Conservation (phyloP, 37 sponge, comb jelly and placozoan genomes). For the Diacarnus erythraeanus region DNA sequence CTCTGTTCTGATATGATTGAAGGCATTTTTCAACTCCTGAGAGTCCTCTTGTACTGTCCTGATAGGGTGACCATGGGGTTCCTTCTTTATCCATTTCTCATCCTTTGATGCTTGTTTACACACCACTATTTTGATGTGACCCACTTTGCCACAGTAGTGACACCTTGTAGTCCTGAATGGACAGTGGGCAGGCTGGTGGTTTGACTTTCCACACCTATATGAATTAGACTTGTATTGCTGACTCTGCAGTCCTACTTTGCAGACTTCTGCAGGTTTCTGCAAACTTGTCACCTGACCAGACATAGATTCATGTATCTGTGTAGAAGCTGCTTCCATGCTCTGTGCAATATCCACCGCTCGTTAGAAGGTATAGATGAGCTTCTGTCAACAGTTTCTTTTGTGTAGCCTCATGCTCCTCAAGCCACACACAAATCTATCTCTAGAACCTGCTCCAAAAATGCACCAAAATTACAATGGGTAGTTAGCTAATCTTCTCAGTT, state of each 20-base stretch:
- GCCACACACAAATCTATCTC: not conserved
- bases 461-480: too few relatives aligned
- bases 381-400: not conserved
- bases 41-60: not conserved
- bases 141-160: slow-evolving; percentile 11
- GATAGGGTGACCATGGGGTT: not conserved
- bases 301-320: too few relatives aligned
- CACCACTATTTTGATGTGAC: not conserved
- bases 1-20: too few relatives aligned
- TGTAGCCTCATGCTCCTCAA: not conserved
- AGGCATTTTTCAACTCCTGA: not conserved
- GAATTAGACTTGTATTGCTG: not conserved
- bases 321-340: not conserved
- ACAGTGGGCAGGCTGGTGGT: not conserved
- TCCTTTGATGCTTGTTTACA: too few relatives aligned
- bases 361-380: not conserved
- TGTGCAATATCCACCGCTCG: not conserved
- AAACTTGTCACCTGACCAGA: too few relatives aligned
- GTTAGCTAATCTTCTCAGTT: too few relatives aligned
- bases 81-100: not conserved
- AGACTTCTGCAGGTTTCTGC: too few relatives aligned
- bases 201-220: slow-evolving; percentile 1
- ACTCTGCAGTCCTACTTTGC: too few relatives aligned
- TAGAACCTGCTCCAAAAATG: too few relatives aligned
- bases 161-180: too few relatives aligned